Evolutionary conservation across 2,113 vertebrate genomes (phyloP).

Genomic region (Hemichromis elongatus): DNA sequence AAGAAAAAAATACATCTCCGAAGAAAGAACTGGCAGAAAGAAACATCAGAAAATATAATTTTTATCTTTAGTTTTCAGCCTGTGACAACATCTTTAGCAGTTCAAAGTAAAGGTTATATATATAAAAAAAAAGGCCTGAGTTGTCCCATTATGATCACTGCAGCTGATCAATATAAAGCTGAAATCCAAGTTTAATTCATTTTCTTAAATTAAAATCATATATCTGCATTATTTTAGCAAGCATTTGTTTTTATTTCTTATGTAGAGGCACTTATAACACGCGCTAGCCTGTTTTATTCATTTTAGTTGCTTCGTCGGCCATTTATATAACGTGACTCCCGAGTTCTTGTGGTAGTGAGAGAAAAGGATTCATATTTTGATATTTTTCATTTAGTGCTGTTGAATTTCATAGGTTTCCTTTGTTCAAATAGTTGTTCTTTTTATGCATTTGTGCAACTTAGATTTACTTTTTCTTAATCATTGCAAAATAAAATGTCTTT

Average conservation of each 20-base stretch:
- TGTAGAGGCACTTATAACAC: not conserved
- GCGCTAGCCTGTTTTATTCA: not conserved
- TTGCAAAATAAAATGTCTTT: not conserved
- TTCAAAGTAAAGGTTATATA: not conserved
- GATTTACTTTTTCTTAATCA: not conserved
- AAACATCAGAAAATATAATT: not conserved
- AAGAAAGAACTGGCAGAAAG: not conserved
- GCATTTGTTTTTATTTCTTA: not conserved
- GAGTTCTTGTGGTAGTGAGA: not conserved
- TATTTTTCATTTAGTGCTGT: not conserved
- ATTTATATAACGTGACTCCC: not conserved
- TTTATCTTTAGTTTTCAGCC: not conserved
- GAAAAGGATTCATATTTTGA: not conserved
- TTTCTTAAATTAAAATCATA: not conserved
- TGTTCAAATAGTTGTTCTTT: not conserved
- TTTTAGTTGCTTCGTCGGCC: not conserved
- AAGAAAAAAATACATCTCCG: not conserved
- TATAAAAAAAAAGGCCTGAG: not conserved
- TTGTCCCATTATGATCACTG: not conserved
- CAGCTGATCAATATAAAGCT: not conserved
- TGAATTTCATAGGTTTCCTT: not conserved
- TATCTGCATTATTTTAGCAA: not conserved
- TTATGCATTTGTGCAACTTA: not conserved
- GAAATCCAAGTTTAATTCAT: not conserved
- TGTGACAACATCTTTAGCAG: not conserved